These are phyloP conservation scores for Paramuricea clavata DNA, from an alignment of 92 coral and sea anemone genomes.

Conservation along the genomic window DNA sequence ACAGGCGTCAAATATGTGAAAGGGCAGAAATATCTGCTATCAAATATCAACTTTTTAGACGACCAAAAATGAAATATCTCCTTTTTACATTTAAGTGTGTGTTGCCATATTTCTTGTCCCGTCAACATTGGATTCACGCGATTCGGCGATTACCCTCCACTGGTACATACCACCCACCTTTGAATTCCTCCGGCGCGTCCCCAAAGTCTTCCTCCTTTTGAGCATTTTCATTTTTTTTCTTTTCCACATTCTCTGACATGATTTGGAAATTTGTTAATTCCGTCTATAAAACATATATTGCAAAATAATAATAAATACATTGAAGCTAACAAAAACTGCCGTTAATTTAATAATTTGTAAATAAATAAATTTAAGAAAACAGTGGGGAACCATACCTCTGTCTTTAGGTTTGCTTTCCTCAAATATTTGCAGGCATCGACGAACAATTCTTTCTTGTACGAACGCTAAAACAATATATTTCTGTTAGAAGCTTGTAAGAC, in stretches of 20 bases:
- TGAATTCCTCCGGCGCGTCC: slow-evolving; percentile 96
- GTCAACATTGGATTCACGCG: no score
- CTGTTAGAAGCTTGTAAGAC: not conserved
- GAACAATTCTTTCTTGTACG: slow-evolving; percentile 88
- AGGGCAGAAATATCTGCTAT: no score
- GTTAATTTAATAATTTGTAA: no score
- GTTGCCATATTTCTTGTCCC: no score
- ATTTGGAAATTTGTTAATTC: slow-evolving; percentile 76
- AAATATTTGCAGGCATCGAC: slow-evolving; percentile 87
- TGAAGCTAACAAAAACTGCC: no score
- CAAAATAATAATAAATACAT: not conserved
- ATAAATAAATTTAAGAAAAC: no score
- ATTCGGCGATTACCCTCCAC: no score
- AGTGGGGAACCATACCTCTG: no score
- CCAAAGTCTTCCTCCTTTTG: slow-evolving; percentile 89
- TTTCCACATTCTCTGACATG: slow-evolving; percentile 86
- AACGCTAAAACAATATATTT: slow-evolving; percentile 72
- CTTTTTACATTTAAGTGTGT: no score
- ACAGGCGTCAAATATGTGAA: no score
- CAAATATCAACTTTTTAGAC: no score
- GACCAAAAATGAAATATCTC: no score
- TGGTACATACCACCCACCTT: slow-evolving; percentile 66
- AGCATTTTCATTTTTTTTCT: slow-evolving; percentile 78
- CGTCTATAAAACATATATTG: slow-evolving; percentile 68
- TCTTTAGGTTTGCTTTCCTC: slow-evolving; percentile 81